phyloP scores from a whole-genome alignment of 2,888 invertebrate genomes.

The Antheraea assamensis region DNA sequence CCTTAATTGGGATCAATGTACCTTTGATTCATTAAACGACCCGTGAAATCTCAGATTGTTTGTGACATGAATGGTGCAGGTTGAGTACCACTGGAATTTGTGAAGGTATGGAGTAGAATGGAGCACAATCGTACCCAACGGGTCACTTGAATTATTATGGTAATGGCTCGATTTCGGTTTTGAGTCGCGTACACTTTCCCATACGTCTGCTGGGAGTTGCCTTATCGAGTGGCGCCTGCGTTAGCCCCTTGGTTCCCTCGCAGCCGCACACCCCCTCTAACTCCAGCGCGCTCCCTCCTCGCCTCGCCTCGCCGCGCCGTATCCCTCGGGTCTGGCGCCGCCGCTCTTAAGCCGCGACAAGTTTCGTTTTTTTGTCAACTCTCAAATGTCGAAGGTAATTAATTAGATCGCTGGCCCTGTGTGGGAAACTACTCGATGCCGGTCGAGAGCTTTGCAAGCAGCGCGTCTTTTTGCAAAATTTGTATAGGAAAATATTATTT shows the following conservation, averaged over 20 bases:
- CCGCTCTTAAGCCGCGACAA: slow-evolving; percentile 72
- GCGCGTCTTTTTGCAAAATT: background rate
- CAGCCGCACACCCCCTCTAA: slow-evolving; percentile 24
- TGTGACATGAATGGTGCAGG: background rate
- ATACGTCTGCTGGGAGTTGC: slow-evolving; percentile 40
- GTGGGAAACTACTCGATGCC: slow-evolving; percentile 47
- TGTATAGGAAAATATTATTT: background rate
- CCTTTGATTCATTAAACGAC: background rate
- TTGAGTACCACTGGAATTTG: background rate
- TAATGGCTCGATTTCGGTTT: slow-evolving; percentile 36
- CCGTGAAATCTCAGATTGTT: background rate
- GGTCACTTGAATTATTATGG: slow-evolving; percentile 37
- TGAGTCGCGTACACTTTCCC: slow-evolving; percentile 58
- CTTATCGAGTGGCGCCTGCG: slow-evolving; percentile 64
- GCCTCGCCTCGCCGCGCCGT: slow-evolving; percentile 26
- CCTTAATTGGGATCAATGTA: background rate
- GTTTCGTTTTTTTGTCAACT: slow-evolving; percentile 64
- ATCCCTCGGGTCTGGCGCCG: slow-evolving; percentile 61
- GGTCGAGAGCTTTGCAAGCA: slow-evolving; percentile 49
- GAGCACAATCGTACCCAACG: slow-evolving; percentile 22
- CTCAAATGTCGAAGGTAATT: slow-evolving; percentile 66
- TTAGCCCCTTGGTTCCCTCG: slow-evolving; percentile 36
- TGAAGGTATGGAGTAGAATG: background rate
- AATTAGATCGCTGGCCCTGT: slow-evolving; percentile 64
- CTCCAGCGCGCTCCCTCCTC: slow-evolving; percentile 26